Conservation (phyloP, 1,140 invertebrate species). For the Atopsyche davidsoni region DNA sequence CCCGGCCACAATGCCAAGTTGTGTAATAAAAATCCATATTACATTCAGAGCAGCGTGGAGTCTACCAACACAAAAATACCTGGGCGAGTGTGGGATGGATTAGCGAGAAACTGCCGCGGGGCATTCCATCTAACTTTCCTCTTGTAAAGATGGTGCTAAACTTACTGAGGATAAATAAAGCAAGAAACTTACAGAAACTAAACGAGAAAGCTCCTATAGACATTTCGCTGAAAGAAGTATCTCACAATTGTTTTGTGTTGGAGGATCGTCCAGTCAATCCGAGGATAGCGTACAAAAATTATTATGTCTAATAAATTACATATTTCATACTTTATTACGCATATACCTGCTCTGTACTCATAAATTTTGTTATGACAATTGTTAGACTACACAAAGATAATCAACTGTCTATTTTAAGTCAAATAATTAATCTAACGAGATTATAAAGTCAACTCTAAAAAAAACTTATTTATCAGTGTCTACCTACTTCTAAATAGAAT, state of each 20-base stretch:
- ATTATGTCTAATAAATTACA: no score
- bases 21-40: background rate
- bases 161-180: slow-evolving; percentile 29
- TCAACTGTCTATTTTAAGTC: no score
- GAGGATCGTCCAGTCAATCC: slow-evolving; percentile 4
- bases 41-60: background rate
- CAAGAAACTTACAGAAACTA: slow-evolving; percentile 21
- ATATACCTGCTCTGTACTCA: no score
- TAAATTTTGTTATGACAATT: no score
- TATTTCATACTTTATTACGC: no score
- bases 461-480: no score
- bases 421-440: no score
- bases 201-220: slow-evolving; percentile 17
- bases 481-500: no score
- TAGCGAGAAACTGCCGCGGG: slow-evolving; percentile 22
- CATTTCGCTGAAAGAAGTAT: slow-evolving; percentile 23
- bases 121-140: slow-evolving; percentile 25
- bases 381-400: no score
- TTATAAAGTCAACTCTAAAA: no score
- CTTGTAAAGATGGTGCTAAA: slow-evolving; percentile 23
- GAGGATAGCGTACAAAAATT: no score
- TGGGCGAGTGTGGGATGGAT: slow-evolving; percentile 28
- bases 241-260: slow-evolving; percentile 16
- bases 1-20: background rate
- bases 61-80: slow-evolving; percentile 18